phyloP scores from a whole-genome alignment of 2,113 vertebrate species.

The Hypanus sabinus region DNA sequence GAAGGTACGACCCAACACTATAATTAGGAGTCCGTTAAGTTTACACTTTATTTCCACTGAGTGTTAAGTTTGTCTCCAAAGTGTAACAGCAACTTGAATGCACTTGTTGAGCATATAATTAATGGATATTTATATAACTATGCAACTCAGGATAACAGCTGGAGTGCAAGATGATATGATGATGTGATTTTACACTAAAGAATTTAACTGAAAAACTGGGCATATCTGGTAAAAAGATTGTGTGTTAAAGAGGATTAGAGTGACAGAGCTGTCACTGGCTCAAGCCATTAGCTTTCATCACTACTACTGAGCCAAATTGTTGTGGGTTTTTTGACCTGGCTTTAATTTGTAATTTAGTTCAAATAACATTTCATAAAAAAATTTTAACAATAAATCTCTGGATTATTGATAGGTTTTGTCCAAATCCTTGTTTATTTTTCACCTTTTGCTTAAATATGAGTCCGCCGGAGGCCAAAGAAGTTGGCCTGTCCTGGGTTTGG shows the following conservation, averaged over 20 bases:
- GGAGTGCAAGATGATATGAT: not conserved
- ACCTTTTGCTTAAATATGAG: not conserved
- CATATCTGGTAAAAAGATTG: constrained; percentile 17
- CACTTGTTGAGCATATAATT: not conserved
- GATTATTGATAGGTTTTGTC: not conserved
- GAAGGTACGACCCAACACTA: not conserved
- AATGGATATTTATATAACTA: constrained; percentile 2
- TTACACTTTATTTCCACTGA: constrained; percentile 14
- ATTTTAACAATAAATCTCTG: not conserved
- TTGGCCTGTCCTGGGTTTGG: too few species aligned
- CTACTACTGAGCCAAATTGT: not conserved
- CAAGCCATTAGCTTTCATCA: not conserved
- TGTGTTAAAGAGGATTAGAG: constrained; percentile 19
- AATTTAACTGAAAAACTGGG: not conserved
- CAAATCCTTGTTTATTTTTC: not conserved
- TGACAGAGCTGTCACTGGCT: not conserved
- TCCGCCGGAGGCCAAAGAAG: too few species aligned
- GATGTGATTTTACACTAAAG: constrained; percentile 13
- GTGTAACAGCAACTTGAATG: not conserved
- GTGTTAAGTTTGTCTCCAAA: not conserved
- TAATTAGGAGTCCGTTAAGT: not conserved
- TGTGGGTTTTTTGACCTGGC: not conserved
- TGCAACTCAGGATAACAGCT: not conserved
- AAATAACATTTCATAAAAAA: constrained; percentile 23
- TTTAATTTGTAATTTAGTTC: not conserved